phyloP scores from a whole-genome alignment of 2,888 invertebrate genomes.

The Anaspis maculata region DNA sequence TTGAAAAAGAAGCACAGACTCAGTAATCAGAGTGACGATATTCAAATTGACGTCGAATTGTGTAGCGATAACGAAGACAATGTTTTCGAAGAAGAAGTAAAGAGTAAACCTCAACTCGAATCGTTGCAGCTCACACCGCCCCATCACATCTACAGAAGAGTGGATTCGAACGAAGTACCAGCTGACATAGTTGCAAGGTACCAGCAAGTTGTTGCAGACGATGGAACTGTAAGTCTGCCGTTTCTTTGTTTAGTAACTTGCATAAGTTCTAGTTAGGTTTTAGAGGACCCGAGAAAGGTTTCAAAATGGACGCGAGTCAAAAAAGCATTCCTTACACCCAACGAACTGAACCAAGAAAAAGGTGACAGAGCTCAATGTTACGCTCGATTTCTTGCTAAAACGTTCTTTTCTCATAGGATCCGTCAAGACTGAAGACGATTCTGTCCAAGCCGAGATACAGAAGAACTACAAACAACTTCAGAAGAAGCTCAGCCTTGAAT shows the following conservation, averaged over 20 bases:
- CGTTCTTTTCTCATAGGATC: no score
- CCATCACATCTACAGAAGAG: conserved; percentile 4
- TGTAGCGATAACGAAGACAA: conserved; percentile 37
- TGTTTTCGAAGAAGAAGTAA: conserved; percentile 32
- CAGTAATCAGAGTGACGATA: conserved; percentile 36
- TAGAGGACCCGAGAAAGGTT: conserved; percentile 40
- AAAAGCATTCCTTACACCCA: conserved; percentile 53
- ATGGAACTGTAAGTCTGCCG: no score
- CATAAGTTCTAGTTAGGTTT: no score
- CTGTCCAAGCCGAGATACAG: conserved; percentile 58
- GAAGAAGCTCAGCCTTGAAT: conserved; percentile 63
- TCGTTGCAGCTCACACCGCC: conserved; percentile 9
- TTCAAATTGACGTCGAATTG: conserved; percentile 32
- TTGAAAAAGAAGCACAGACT: conserved; percentile 49
- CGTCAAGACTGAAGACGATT: conserved; percentile 14
- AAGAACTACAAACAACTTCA: conserved; percentile 65
- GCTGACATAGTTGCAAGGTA: conserved; percentile 33
- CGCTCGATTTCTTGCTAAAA: no score
- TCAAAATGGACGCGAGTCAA: conserved; percentile 71
- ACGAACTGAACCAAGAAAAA: no score
- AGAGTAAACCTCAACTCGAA: conserved; percentile 15
- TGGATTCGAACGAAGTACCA: conserved; percentile 27
- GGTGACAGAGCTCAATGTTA: no score
- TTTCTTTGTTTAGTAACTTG: conserved; percentile 3
- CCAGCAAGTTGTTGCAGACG: conserved; percentile 29